phyloP scores from a whole-genome alignment of 1,140 invertebrate species.

The Thaumatotibia leucotreta region DNA sequence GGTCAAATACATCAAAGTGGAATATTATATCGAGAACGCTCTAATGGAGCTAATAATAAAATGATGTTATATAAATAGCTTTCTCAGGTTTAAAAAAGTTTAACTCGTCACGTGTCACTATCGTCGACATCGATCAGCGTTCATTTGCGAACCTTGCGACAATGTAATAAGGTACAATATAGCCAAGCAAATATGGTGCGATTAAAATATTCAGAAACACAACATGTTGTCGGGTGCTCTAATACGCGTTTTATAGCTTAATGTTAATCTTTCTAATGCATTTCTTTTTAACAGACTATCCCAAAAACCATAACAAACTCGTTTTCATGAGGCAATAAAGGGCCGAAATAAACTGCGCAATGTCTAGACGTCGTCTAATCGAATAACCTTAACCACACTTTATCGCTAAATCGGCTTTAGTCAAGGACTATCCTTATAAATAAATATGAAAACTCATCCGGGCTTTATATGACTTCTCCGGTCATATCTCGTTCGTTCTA shows the following conservation, averaged over 20 bases:
- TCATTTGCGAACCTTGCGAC: too few relatives aligned
- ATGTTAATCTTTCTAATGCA: neutral
- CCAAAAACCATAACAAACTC: neutral
- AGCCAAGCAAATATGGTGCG: too few relatives aligned
- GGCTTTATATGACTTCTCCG: neutral
- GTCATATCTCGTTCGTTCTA: neutral
- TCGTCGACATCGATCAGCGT: too few relatives aligned
- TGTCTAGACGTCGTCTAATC: slow-evolving; percentile 5
- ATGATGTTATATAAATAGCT: neutral
- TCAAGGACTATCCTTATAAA: slow-evolving; percentile 4
- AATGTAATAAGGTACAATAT: too few relatives aligned
- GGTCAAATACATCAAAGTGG: neutral
- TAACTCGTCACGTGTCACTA: neutral
- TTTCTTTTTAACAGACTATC: neutral
- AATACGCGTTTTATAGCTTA: neutral
- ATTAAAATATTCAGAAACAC: neutral
- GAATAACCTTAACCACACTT: neutral
- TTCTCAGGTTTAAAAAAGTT: neutral
- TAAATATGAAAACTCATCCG: neutral
- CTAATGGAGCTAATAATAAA: neutral
- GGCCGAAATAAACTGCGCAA: neutral
- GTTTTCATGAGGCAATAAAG: neutral
- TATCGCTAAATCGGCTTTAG: neutral
- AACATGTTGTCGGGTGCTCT: neutral
- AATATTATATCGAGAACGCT: neutral